Conservation (phyloP, 2,888 invertebrate genomes). For the Macrosiphum euphorbiae region DNA sequence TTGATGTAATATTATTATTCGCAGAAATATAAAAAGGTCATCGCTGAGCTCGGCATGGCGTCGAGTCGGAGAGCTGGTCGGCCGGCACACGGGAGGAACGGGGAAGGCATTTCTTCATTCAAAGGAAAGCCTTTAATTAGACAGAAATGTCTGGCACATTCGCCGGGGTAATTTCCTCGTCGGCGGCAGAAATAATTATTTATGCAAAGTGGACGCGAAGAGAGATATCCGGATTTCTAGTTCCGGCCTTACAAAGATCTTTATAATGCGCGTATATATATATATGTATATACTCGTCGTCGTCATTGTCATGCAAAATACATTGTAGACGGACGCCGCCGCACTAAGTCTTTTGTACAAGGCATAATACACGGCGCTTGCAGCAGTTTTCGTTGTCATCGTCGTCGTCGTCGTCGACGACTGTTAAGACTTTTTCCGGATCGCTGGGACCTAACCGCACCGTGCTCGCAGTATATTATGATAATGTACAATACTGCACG, state of each 20-base stretch:
- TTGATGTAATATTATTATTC: neutral
- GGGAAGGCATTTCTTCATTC: conserved; percentile 14
- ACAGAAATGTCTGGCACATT: conserved; percentile 42
- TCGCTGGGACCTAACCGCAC: neutral
- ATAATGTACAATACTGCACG: neutral
- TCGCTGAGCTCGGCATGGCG: neutral
- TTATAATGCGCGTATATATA: too few relatives aligned
- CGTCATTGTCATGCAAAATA: conserved; percentile 57
- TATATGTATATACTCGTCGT: neutral
- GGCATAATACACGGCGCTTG: neutral
- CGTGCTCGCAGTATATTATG: neutral
- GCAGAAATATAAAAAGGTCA: conserved; percentile 23
- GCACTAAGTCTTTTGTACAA: conserved; percentile 19
- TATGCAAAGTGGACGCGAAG: conserved; percentile 61
- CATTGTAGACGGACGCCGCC: conserved; percentile 1
- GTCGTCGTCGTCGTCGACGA: neutral
- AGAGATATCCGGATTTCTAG: conserved; percentile 56
- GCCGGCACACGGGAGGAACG: neutral
- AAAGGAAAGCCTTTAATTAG: conserved; percentile 61
- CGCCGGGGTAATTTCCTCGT: conserved; percentile 16
- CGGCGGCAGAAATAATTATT: conserved; percentile 48
- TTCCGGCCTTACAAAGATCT: conserved; percentile 49
- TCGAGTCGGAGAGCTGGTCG: neutral
- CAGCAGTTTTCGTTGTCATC: neutral
- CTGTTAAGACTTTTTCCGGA: conserved; percentile 48